phyloP scores from a whole-genome alignment of 2,888 invertebrate genomes.

The Harpalus rubripes region DNA sequence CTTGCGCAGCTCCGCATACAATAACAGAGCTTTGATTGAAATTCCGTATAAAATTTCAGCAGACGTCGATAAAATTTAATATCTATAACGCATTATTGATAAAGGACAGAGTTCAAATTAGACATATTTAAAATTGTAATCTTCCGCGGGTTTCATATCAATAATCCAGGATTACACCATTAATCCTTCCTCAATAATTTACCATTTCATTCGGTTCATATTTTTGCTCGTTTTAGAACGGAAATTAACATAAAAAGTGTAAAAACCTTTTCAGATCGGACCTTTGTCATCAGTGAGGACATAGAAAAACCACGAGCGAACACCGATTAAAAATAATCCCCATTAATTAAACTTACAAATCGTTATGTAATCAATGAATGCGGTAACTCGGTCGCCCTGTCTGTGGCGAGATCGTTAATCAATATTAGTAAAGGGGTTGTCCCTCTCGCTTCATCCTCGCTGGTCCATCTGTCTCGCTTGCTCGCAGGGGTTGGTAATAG shows the following conservation, averaged over 20 bases:
- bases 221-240: not conserved
- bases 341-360: conserved; percentile 68
- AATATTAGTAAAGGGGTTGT: conserved; percentile 49
- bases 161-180: conserved; percentile 23
- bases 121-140: conserved; percentile 7
- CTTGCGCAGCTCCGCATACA: too few species aligned
- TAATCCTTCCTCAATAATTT: conserved; percentile 13
- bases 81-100: not conserved
- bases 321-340: conserved; percentile 68
- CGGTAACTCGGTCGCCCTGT: conserved; percentile 53
- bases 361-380: conserved; percentile 65
- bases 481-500: not conserved
- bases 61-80: too few species aligned
- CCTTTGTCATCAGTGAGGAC: conserved; percentile 20
- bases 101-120: not conserved
- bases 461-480: not conserved
- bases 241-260: conserved; percentile 35
- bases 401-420: conserved; percentile 58
- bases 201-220: conserved; percentile 2
- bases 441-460: not conserved
- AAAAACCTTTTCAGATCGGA: not conserved
- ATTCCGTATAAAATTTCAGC: too few species aligned
- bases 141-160: not conserved
- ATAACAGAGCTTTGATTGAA: too few species aligned
- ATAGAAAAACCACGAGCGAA: conserved; percentile 41